These are phyloP conservation scores for Psococerastis gibbosa DNA, from an alignment of 2,888 invertebrate genomes.

Conservation along the genomic window DNA sequence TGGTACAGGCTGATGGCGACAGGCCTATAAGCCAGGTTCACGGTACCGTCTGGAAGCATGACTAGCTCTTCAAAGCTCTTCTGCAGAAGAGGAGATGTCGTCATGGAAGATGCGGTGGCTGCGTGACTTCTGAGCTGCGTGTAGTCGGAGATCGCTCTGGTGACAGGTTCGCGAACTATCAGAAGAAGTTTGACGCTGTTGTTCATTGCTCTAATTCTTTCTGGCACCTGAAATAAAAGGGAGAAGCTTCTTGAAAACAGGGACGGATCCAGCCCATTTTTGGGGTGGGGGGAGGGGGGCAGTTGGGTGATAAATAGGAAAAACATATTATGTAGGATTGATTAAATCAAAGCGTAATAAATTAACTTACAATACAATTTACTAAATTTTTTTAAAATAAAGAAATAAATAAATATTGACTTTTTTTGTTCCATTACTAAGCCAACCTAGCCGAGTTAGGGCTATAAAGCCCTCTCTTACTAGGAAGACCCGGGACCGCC, in stretches of 20 bases:
- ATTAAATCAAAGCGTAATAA: too few species aligned
- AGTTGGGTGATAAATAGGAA: too few species aligned
- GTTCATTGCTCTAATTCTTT: conserved; percentile 87
- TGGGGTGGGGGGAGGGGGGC: too few species aligned
- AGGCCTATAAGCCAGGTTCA: conserved; percentile 67
- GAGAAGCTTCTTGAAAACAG: too few species aligned
- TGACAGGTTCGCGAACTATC: conserved; percentile 90
- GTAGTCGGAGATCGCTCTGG: conserved; percentile 90
- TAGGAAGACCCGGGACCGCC: too few species aligned
- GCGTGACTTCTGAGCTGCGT: conserved; percentile 77
- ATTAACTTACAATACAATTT: too few species aligned
- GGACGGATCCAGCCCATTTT: too few species aligned
- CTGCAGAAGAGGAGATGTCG: conserved; percentile 25
- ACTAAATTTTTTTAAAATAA: neutral
- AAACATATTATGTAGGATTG: too few species aligned
- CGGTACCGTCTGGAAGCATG: conserved; percentile 57
- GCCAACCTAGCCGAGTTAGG: too few species aligned
- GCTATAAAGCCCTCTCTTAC: too few species aligned
- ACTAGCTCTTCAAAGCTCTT: conserved; percentile 65
- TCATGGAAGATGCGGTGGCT: conserved; percentile 36
- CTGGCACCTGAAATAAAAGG: conserved; percentile 61
- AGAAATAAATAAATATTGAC: conserved; percentile 2
- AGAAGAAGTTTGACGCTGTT: conserved; percentile 74
- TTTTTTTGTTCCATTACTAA: too few species aligned
- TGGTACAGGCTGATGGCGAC: conserved; percentile 81